phyloP scores from a whole-genome alignment of 2,888 invertebrate genomes.

The Amphimallon solstitiale region DNA sequence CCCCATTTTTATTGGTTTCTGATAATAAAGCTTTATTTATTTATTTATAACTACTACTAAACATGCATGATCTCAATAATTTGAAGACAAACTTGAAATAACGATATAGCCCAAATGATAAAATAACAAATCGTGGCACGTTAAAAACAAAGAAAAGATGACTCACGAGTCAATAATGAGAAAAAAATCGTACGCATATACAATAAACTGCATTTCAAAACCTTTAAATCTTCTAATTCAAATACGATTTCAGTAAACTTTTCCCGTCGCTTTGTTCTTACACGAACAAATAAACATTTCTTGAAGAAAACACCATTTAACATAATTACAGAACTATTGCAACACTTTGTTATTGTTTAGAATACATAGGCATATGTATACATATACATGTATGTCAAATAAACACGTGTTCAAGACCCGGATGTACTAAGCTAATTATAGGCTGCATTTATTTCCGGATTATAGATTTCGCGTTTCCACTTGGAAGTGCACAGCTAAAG shows the following conservation, averaged over 20 bases:
- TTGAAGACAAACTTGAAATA: too few relatives aligned
- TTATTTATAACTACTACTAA: too few relatives aligned
- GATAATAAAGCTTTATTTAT: too few relatives aligned
- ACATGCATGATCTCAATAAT: too few relatives aligned
- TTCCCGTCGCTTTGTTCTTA: neutral
- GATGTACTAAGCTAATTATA: slow-evolving; percentile 1
- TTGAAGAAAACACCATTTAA: neutral
- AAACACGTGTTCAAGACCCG: neutral
- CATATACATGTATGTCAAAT: neutral
- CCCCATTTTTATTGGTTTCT: too few relatives aligned
- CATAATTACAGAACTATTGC: neutral
- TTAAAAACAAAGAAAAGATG: too few relatives aligned
- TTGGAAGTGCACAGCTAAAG: too few relatives aligned
- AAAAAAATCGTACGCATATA: too few relatives aligned
- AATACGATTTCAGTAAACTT: neutral
- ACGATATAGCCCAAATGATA: too few relatives aligned
- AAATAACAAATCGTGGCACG: too few relatives aligned
- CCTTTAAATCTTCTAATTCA: neutral
- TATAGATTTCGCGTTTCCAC: neutral
- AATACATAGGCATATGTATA: too few relatives aligned
- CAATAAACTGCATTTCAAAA: neutral
- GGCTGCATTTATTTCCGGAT: slow-evolving; percentile 10
- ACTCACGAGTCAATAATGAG: too few relatives aligned
- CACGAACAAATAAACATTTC: slow-evolving; percentile 3
- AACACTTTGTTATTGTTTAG: neutral